Evolutionary conservation across 2,888 invertebrate species (phyloP).

Genomic region (Lacanobia oleracea): DNA sequence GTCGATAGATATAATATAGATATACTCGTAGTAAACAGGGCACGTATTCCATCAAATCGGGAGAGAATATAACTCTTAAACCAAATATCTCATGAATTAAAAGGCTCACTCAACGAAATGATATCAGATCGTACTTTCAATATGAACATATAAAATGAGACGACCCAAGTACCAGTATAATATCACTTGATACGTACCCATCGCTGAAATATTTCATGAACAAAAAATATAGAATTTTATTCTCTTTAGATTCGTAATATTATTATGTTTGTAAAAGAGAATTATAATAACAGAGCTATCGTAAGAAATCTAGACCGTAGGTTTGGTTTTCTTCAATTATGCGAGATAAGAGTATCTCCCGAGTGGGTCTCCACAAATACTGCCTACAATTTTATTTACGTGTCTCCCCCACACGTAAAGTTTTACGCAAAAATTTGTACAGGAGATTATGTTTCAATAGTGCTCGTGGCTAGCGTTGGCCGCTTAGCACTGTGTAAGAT

Average conservation of each 20-base stretch:
- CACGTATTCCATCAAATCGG: constrained; percentile 30
- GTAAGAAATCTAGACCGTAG: not conserved
- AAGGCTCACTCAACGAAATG: constrained; percentile 37
- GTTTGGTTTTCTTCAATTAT: not conserved
- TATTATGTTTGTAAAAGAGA: constrained; percentile 5
- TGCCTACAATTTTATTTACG: not conserved
- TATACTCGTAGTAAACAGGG: not conserved
- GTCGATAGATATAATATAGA: not conserved
- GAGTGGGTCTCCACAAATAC: not conserved
- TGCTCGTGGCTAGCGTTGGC: not conserved
- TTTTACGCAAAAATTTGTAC: not conserved
- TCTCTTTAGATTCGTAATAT: not conserved
- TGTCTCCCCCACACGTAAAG: too few relatives aligned
- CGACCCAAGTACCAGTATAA: not conserved
- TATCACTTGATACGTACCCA: not conserved
- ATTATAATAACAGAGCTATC: not conserved
- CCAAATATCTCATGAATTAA: constrained; percentile 22
- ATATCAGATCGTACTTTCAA: constrained; percentile 18
- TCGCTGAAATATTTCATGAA: constrained; percentile 12
- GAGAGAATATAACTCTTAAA: constrained; percentile 9
- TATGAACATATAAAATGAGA: constrained; percentile 11
- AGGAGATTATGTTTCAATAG: not conserved
- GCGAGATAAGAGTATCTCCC: not conserved
- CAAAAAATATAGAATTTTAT: not conserved
- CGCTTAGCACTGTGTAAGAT: not conserved